Conservation (phyloP, 2,888 invertebrate species). For the Watsonalla binaria region DNA sequence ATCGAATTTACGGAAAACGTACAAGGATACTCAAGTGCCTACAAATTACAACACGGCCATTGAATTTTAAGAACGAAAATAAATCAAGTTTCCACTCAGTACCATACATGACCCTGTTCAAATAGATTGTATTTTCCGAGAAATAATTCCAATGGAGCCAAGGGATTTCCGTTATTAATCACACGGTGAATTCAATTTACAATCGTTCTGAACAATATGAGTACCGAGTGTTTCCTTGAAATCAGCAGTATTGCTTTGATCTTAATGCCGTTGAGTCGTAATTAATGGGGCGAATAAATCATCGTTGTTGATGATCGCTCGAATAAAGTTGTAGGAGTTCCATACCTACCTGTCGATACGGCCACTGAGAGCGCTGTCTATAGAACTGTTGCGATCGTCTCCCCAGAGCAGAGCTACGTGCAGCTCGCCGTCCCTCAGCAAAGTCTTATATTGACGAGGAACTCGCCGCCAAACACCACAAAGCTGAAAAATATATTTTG, state of each 20-base stretch:
- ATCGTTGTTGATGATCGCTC: conserved; percentile 2
- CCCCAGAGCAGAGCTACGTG: conserved; percentile 90
- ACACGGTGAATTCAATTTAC: conserved; percentile 61
- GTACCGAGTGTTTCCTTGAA: conserved; percentile 29
- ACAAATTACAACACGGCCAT: conserved; percentile 18
- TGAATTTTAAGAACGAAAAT: conserved; percentile 28
- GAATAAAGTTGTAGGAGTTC: conserved; percentile 24
- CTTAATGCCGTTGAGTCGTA: neutral
- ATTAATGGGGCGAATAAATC: neutral
- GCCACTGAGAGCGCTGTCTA: conserved; percentile 85
- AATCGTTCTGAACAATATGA: conserved; percentile 45
- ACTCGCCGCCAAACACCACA: conserved; percentile 95
- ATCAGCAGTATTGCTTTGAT: conserved; percentile 1
- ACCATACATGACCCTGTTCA: conserved; percentile 20
- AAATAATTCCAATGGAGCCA: conserved; percentile 35
- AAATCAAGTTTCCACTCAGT: conserved; percentile 29
- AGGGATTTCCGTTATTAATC: conserved; percentile 63
- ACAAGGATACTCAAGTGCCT: neutral
- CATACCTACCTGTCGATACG: conserved; percentile 80
- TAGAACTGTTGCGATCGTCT: conserved; percentile 79
- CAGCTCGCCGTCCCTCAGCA: conserved; percentile 88
- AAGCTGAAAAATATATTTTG: conserved; percentile 58
- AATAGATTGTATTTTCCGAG: conserved; percentile 40
- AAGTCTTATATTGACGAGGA: conserved; percentile 88
- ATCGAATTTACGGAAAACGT: neutral